Percentiles rank a stretch among this genome's conserved stretches.
phyloP scores from a whole-genome alignment of 1,140 invertebrate species.

The Drosophila bocki region DNA sequence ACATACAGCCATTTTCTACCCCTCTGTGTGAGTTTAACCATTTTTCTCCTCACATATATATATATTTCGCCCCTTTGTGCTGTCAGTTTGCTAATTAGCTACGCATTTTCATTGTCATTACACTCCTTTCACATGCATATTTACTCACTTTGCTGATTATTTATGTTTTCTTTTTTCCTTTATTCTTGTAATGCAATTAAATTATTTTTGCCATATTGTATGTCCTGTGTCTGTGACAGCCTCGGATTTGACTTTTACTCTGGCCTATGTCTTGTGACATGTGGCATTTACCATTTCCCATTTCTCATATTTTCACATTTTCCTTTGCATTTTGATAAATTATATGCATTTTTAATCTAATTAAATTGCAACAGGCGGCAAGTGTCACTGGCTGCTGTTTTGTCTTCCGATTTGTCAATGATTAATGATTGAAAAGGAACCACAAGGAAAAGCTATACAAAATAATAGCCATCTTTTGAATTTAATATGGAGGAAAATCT shows the following conservation, averaged over 20 bases:
- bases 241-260: constrained; percentile 43
- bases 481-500: not conserved
- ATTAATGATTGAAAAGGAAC: constrained; percentile 28
- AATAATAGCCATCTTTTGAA: not conserved
- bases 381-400: constrained; percentile 48
- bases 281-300: constrained; percentile 13
- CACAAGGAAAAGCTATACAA: not conserved
- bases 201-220: constrained; percentile 66
- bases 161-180: constrained; percentile 18
- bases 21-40: not conserved
- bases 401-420: constrained; percentile 30
- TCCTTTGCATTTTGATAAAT: constrained; percentile 59
- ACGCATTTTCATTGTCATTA: constrained; percentile 71
- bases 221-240: constrained; percentile 23
- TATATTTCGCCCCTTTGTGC: constrained; percentile 50
- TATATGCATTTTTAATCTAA: constrained; percentile 79
- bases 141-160: constrained; percentile 54
- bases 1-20: constrained; percentile 6
- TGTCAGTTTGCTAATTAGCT: constrained; percentile 79
- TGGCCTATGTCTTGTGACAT: constrained; percentile 72
- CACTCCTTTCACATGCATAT: constrained; percentile 78
- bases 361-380: constrained; percentile 59
- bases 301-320: not conserved
- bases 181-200: constrained; percentile 73
- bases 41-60: not conserved